These are phyloP conservation scores for Rhabditoides inermis DNA, from an alignment of 2,888 invertebrate species.

Conservation along the genomic window DNA sequence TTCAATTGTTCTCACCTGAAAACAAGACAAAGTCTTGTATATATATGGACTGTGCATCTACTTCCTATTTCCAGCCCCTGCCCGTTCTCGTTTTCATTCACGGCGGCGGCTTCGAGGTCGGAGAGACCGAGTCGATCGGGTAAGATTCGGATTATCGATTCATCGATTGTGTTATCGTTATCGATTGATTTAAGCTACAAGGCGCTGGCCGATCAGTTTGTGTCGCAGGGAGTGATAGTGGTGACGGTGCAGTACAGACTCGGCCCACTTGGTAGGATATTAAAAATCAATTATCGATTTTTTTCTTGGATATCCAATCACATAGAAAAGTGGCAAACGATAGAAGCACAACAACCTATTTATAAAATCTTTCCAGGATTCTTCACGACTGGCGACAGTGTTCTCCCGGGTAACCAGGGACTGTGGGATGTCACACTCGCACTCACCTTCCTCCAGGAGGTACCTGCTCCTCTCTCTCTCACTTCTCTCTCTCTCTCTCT, in stretches of 20 bases:
- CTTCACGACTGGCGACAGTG: slow-evolving; percentile 29
- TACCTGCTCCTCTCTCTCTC: background rate
- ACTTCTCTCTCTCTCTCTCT: background rate
- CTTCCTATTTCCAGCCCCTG: too few species aligned
- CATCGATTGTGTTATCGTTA: background rate
- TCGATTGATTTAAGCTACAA: slow-evolving; percentile 13
- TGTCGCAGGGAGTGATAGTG: slow-evolving; percentile 28
- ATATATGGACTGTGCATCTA: too few species aligned
- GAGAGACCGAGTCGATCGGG: slow-evolving; percentile 21
- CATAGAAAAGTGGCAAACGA: too few species aligned
- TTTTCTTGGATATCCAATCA: too few species aligned
- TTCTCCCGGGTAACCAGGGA: slow-evolving; percentile 33
- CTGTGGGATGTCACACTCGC: slow-evolving; percentile 34
- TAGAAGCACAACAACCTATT: too few species aligned
- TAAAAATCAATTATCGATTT: background rate
- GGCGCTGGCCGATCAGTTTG: slow-evolving; percentile 24
- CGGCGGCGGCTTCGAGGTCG: slow-evolving; percentile 33
- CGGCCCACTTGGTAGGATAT: slow-evolving; percentile 22
- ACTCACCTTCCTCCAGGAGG: slow-evolving; percentile 30
- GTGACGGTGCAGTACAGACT: slow-evolving; percentile 33
- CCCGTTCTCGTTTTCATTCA: slow-evolving; percentile 33
- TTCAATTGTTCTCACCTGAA: too few species aligned
- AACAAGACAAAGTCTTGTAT: too few species aligned
- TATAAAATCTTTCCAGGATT: too few species aligned
- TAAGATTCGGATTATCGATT: too few species aligned